Base-by-base conservation (phyloP, 2,113 vertebrate species). In the Catharus minimus region DNA sequence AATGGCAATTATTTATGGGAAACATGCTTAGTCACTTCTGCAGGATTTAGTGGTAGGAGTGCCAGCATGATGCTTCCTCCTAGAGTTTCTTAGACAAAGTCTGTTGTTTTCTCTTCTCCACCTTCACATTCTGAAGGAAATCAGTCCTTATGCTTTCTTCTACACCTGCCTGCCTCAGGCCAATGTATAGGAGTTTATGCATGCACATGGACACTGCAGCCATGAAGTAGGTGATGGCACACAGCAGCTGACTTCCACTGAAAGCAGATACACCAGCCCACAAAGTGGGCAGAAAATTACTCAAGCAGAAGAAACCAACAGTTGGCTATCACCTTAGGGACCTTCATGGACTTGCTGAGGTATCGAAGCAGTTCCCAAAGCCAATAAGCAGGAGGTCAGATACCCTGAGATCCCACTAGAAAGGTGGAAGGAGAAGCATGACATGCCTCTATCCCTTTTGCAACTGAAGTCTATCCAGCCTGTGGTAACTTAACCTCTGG, bases 171-270 rank as follows among this genome's bases (percentile, higher is more conserved):
- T 75, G 11, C 5, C 26, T 23, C 28, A 64, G 27, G 49, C 8
- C 2, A 41, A 11, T 23, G 50, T 38, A 15, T 24, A 36, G 0
- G 0, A n/a, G 4, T 46, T 23, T 55, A 4, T 26, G 15, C 1
- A 3, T 41, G 13, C 10, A 20, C 23, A 50, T 3, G 32, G 55
- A 47, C 28, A n/a, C 10, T 16, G 13, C n/a, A 88, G 33, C 38
- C 33, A 73, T 41, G 23, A 72, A 65, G 33, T 10, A n/a, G 22
- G 32, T 64, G 41, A 36, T 52, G 27, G 26, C 11, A 62, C 2
- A 5, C 12, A 67, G 53, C 53, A 64, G 41, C 19, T 85, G 46
- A 11, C 16, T 93, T 71, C 46, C 60, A 57, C 41, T 49, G 13
- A 17, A 61, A 85, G 46, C 10, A 20, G 38, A 72, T 62, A 46